A percentile compares a stretch with the other conserved stretches of the same genome.
phyloP scores from a whole-genome alignment of 2,797 vertebrate species.

The Pipistrellus pipistrellus region DNA sequence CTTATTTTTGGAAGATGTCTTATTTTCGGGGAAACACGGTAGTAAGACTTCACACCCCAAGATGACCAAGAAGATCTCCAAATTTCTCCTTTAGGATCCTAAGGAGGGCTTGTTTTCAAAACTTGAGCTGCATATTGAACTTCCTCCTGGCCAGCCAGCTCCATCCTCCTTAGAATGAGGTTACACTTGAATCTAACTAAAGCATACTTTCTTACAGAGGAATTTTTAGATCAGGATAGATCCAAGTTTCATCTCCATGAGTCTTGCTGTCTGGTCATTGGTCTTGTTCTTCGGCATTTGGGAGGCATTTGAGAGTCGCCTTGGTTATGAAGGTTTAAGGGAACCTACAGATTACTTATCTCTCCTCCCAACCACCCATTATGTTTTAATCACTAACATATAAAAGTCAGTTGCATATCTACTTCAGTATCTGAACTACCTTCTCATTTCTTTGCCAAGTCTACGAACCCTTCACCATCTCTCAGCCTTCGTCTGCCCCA shows the following conservation, averaged over 20 bases:
- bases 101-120: not conserved
- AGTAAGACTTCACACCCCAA: not conserved
- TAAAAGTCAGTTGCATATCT: not conserved
- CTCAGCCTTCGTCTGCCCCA: not conserved
- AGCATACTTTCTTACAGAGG: not conserved
- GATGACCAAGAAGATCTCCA: not conserved
- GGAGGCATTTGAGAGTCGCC: not conserved
- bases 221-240: constrained; percentile 17
- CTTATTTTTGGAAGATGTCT: too few relatives aligned
- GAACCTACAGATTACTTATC: not conserved
- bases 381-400: not conserved
- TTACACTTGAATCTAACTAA: not conserved
- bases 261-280: not conserved
- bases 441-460: not conserved
- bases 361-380: not conserved
- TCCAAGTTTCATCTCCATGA: not conserved
- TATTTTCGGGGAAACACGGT: too few relatives aligned
- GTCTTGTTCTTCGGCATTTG: not conserved
- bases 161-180: not conserved
- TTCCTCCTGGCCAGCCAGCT: not conserved
- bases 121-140: not conserved
- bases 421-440: not conserved
- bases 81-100: not conserved
- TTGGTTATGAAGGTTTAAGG: not conserved
- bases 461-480: not conserved